Conservation (phyloP, 2,797 vertebrate genomes). For the Dendrocincla tyrannina region DNA sequence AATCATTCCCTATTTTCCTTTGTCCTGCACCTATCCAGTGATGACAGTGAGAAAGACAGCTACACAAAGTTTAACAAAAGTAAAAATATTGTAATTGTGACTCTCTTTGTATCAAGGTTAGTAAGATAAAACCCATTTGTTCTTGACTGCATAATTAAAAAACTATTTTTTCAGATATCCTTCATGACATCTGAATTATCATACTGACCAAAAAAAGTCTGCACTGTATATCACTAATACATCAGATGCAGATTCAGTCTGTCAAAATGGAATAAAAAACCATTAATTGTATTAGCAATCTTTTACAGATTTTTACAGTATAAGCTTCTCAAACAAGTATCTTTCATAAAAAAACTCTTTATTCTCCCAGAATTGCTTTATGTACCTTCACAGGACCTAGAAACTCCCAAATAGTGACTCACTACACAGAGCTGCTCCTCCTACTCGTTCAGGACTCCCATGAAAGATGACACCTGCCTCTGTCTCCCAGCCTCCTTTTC, state of each 20-base stretch:
- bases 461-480: background rate
- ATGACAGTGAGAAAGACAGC: background rate
- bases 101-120: background rate
- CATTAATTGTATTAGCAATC: background rate
- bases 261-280: background rate
- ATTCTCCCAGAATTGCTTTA: background rate
- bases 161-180: background rate
- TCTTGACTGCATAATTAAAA: background rate
- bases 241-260: background rate
- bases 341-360: background rate
- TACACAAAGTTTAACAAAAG: background rate
- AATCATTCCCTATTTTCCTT: background rate
- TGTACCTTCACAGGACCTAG: background rate
- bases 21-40: background rate
- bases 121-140: background rate
- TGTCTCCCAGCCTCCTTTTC: background rate
- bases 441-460: background rate
- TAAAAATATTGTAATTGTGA: background rate
- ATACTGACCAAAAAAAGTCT: background rate
- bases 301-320: background rate
- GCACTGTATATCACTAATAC: background rate
- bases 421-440: background rate
- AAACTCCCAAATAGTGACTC: background rate
- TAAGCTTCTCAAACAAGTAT: background rate
- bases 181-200: background rate